phyloP scores from a whole-genome alignment of 2,113 vertebrate species.

The Aegypius monachus region DNA sequence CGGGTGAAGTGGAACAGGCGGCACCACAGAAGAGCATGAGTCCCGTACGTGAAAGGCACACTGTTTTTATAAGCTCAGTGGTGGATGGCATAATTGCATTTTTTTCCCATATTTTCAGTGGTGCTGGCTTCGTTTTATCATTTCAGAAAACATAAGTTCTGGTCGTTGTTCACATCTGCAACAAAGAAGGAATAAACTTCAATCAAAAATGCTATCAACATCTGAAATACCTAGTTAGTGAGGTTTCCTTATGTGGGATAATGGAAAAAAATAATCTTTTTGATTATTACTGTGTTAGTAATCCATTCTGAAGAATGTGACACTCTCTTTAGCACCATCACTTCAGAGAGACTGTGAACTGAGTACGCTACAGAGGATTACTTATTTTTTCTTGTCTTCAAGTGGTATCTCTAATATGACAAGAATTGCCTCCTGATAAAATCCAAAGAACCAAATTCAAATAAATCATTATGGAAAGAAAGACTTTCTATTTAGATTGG shows the following conservation, averaged over 20 bases:
- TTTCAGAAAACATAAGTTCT: neutral
- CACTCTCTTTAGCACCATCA: neutral
- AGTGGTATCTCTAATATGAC: neutral
- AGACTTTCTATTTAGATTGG: neutral
- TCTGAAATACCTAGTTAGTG: neutral
- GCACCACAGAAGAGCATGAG: no score
- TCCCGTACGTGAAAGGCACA: no score
- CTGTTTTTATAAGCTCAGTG: neutral
- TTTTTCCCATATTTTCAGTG: neutral
- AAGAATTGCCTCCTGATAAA: neutral
- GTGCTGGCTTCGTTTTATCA: neutral
- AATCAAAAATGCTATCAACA: neutral
- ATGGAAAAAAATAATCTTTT: neutral
- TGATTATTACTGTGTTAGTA: neutral
- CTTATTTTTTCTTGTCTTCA: neutral
- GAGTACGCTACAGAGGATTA: neutral
- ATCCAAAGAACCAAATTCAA: neutral
- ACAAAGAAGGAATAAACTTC: neutral
- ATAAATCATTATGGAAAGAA: neutral
- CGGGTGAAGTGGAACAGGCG: no score
- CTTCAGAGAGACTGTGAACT: neutral
- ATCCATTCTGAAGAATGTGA: neutral
- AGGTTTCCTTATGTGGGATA: neutral
- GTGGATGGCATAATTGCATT: rapidly evolving
- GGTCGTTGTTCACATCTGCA: neutral